Conservation (phyloP, 2,797 vertebrate genomes). For the Microctenopoma stevenorrisi region DNA sequence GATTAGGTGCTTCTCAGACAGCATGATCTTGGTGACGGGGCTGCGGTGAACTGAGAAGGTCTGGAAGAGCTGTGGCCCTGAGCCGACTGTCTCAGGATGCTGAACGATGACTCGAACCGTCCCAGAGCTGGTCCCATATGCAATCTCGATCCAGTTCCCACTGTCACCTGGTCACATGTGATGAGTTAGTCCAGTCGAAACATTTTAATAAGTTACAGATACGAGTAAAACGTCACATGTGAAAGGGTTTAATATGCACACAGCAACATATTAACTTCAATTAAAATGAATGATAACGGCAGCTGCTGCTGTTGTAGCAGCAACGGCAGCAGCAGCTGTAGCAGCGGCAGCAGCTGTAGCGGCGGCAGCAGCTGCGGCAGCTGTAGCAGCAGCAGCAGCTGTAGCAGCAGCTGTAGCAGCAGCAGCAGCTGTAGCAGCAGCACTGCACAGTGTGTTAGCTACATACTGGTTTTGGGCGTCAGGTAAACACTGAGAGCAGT, state of each 20-base stretch:
- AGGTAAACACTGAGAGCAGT: constrained; percentile 94
- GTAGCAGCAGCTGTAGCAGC: not conserved
- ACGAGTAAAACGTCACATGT: no score
- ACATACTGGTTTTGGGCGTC: constrained; percentile 91
- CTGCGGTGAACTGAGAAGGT: constrained; percentile 94
- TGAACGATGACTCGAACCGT: constrained; percentile 92
- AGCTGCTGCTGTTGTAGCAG: no score
- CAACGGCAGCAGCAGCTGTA: no score
- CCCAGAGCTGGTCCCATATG: constrained; percentile 92
- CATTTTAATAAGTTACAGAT: no score
- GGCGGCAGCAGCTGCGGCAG: no score
- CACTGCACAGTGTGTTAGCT: not conserved
- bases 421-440: not conserved
- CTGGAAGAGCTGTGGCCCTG: constrained; percentile 93
- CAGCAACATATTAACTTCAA: no score
- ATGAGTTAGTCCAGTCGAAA: not conserved
- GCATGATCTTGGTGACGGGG: constrained; percentile 93
- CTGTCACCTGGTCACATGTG: constrained; percentile 86
- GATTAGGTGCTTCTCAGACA: constrained; percentile 92
- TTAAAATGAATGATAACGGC: no score
- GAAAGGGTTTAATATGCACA: no score
- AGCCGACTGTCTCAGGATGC: constrained; percentile 93
- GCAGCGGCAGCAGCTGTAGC: no score
- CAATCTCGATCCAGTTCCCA: constrained; percentile 95
- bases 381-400: not conserved